Percentiles rank a stretch among this genome's conserved stretches.
Conservation (phyloP, 2,113 vertebrate species). For the Tupaia chinensis region DNA sequence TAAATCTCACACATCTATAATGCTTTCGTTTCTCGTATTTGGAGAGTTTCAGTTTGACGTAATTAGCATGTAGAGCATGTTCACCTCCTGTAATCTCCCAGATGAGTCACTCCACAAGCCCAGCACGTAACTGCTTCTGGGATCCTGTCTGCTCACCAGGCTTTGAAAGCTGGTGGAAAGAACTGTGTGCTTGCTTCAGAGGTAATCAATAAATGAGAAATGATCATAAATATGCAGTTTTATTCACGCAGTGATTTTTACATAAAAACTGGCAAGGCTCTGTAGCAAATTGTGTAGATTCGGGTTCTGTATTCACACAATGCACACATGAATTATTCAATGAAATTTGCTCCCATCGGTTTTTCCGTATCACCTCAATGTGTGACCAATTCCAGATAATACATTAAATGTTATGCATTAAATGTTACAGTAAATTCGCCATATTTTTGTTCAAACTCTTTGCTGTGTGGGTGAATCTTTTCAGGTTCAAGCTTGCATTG, state of each 20-base stretch:
- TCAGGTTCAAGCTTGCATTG: neutral
- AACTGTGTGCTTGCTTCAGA: slow-evolving; percentile 47
- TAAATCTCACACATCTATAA: neutral
- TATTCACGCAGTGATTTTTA: slow-evolving; percentile 39
- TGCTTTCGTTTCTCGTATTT: slow-evolving; percentile 34
- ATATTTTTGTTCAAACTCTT: slow-evolving; percentile 9
- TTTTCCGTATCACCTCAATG: slow-evolving; percentile 55
- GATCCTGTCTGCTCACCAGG: neutral
- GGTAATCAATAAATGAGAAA: slow-evolving; percentile 57
- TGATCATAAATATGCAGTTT: slow-evolving; percentile 57
- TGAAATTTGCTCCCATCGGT: slow-evolving; percentile 42
- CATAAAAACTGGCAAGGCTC: slow-evolving; percentile 52
- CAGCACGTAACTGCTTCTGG: neutral
- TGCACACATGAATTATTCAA: slow-evolving; percentile 75
- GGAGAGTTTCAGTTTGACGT: neutral
- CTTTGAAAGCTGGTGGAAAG: slow-evolving; percentile 32
- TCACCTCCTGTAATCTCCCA: slow-evolving; percentile 9
- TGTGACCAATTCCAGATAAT: slow-evolving; percentile 60
- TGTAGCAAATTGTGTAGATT: slow-evolving; percentile 33
- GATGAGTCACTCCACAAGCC: slow-evolving; percentile 48
- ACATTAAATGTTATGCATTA: slow-evolving; percentile 35
- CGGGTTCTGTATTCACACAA: neutral
- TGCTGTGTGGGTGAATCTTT: slow-evolving; percentile 2
- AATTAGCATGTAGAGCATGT: neutral
- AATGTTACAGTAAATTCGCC: neutral